These are phyloP conservation scores for Eupithecia pulchellata DNA, from an alignment of 2,888 invertebrate species.

Conservation along the genomic window DNA sequence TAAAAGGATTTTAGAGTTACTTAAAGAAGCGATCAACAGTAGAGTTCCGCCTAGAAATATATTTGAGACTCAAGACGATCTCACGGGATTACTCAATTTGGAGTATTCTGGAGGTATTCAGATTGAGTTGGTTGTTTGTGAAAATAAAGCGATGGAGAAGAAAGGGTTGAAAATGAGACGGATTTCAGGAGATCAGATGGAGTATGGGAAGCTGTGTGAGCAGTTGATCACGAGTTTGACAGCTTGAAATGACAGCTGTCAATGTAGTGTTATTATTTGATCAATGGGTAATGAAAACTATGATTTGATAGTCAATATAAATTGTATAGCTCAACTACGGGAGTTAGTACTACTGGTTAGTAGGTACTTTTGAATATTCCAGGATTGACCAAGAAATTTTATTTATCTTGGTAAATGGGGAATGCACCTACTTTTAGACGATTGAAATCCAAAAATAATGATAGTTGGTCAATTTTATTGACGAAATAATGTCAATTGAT, in stretches of 20 bases:
- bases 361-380: background rate
- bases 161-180: constrained; percentile 94
- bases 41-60: constrained; percentile 89
- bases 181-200: constrained; percentile 94
- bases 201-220: constrained; percentile 94
- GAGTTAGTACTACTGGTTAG: background rate
- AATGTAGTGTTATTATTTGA: background rate
- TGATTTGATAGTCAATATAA: background rate
- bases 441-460: background rate
- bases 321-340: background rate
- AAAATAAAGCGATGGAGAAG: constrained; percentile 89
- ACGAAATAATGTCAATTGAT: constrained; percentile 14
- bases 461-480: constrained; percentile 6
- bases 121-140: constrained; percentile 92
- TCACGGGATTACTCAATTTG: constrained; percentile 86
- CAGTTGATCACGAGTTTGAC: constrained; percentile 94
- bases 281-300: background rate
- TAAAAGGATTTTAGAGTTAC: constrained; percentile 91
- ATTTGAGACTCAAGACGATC: constrained; percentile 73
- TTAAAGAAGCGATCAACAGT: constrained; percentile 92
- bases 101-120: constrained; percentile 94
- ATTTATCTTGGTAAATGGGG: background rate
- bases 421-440: background rate
- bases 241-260: constrained; percentile 73
- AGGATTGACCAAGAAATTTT: background rate